Evolutionary conservation across 1,140 invertebrate genomes (phyloP).

Genomic region (Lepidurus packardi): DNA sequence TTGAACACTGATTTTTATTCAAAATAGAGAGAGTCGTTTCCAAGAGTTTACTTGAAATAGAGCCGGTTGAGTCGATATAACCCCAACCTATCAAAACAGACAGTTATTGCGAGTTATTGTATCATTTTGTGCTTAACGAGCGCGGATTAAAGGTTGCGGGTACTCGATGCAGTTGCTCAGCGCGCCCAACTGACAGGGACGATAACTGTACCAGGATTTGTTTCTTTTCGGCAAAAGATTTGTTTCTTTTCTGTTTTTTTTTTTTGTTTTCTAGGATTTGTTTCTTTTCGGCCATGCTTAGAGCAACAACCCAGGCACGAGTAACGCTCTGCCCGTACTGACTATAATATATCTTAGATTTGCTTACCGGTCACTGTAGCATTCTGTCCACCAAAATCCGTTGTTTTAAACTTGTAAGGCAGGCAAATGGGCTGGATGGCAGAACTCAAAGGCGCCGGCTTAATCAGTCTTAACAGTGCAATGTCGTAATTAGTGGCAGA

Average conservation of each 20-base stretch:
- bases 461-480: constrained; percentile 50
- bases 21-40: constrained; percentile 56
- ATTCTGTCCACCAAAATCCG: constrained; percentile 46
- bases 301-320: no score
- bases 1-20: constrained; percentile 47
- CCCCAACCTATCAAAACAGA: no score
- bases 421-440: constrained; percentile 59
- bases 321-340: background rate
- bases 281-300: background rate
- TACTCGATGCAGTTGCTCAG: no score
- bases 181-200: no score
- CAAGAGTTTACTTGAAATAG: constrained; percentile 51
- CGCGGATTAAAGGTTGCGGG: no score
- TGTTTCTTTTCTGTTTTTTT: no score
- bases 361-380: constrained; percentile 32
- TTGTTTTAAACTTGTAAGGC: constrained; percentile 51
- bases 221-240: no score
- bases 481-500: constrained; percentile 59
- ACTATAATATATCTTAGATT: background rate
- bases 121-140: no score
- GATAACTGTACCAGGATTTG: no score
- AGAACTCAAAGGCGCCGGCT: constrained; percentile 49
- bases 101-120: no score
- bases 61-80: constrained; percentile 48
- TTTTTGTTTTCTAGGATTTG: no score